phyloP scores from a whole-genome alignment of 2,797 vertebrate species.

The Xiphophorus birchmanni region DNA sequence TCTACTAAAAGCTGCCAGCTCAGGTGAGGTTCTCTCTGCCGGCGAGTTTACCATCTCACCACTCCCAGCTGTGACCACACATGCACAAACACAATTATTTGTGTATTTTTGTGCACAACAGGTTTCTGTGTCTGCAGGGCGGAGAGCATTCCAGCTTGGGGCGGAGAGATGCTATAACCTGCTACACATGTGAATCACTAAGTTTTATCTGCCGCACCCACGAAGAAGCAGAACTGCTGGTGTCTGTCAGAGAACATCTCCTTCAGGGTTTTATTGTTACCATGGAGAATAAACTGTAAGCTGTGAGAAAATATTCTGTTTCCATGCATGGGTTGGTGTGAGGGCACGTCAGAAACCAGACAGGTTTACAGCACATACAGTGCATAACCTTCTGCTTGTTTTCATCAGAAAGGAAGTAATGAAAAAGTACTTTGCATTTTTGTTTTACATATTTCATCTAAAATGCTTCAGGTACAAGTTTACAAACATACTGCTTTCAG shows the following conservation, averaged over 20 bases:
- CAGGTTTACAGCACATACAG: neutral
- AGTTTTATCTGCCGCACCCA: conserved; percentile 49
- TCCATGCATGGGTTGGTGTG: neutral
- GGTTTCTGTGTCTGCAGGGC: conserved; percentile 53
- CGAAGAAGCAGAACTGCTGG: conserved; percentile 16
- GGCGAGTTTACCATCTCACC: conserved; percentile 22
- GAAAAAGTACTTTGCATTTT: neutral
- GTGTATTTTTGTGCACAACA: conserved; percentile 35
- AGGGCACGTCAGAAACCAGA: conserved; percentile 1
- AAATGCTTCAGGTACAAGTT: neutral
- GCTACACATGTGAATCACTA: conserved; percentile 52
- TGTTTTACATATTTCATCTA: neutral
- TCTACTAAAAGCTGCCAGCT: conserved; percentile 8
- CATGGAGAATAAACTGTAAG: conserved; percentile 6
- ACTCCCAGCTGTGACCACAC: conserved; percentile 45
- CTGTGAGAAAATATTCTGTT: neutral
- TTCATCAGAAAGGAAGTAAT: neutral
- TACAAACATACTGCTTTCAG: neutral
- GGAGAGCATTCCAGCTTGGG: conserved; percentile 67
- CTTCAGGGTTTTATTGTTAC: neutral
- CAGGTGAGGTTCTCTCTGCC: conserved; percentile 16
- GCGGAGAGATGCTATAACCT: conserved; percentile 53
- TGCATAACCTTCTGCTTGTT: neutral
- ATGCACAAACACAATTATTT: conserved; percentile 11
- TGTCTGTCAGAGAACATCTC: conserved; percentile 11